Conservation (phyloP, 1,140 invertebrate genomes). For the Metopolophium dirhodum region DNA sequence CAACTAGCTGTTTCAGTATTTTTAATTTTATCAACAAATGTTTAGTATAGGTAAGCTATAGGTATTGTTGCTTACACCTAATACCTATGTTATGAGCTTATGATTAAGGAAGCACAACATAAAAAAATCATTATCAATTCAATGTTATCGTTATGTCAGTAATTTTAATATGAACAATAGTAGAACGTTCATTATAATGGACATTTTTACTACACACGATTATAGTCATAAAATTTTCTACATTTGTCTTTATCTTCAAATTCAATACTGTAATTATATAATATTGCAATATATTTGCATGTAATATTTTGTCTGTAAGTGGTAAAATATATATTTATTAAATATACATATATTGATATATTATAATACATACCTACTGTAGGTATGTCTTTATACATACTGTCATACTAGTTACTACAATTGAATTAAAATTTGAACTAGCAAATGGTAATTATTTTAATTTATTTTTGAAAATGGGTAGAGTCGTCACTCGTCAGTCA, state of each 20-base stretch:
- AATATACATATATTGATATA: too few species aligned
- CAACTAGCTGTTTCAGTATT: neutral
- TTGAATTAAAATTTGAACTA: neutral
- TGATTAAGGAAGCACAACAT: neutral
- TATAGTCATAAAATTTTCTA: neutral
- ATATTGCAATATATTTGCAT: neutral
- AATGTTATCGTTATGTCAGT: neutral
- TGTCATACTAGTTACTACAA: neutral
- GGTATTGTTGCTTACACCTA: neutral
- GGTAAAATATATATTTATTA: neutral
- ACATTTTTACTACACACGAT: neutral
- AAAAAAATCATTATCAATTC: neutral
- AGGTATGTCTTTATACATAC: neutral
- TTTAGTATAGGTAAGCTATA: neutral
- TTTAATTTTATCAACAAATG: neutral
- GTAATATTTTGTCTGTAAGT: neutral
- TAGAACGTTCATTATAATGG: neutral
- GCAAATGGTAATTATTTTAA: neutral
- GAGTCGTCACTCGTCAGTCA: neutral
- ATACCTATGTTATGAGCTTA: neutral
- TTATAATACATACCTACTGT: too few species aligned
- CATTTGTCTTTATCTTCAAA: neutral
- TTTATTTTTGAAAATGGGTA: neutral
- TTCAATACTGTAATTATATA: neutral
- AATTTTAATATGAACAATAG: constrained; percentile 8